Percentiles rank a stretch among this genome's conserved stretches.
These are phyloP conservation scores for Staurois parvus DNA, from an alignment of 2,797 vertebrate species.

Conservation along the genomic window DNA sequence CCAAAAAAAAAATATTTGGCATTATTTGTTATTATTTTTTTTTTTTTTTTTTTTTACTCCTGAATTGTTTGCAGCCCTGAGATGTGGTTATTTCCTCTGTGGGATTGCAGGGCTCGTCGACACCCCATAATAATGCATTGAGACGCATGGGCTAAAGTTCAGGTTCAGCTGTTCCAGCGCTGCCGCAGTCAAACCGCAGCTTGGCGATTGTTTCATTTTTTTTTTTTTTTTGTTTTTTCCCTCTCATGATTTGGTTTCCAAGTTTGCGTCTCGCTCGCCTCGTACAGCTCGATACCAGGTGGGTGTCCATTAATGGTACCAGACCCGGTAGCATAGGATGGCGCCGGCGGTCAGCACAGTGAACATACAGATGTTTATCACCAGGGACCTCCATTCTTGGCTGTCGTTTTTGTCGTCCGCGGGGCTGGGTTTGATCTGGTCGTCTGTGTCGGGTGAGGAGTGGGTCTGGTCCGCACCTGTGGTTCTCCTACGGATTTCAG, in stretches of 20 bases:
- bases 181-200: conserved; percentile 66
- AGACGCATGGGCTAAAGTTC: conserved; percentile 70
- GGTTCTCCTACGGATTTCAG: conserved; percentile 81
- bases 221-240: not conserved
- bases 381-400: conserved; percentile 84
- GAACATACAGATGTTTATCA: conserved; percentile 89
- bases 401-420: conserved; percentile 68
- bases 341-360: conserved; percentile 87
- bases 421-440: conserved; percentile 60
- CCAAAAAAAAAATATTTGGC: conserved; percentile 77
- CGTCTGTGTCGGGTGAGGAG: conserved; percentile 64
- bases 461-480: conserved; percentile 60
- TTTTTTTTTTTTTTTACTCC: conserved; percentile 74
- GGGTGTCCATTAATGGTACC: conserved; percentile 85
- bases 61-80: conserved; percentile 85
- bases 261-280: conserved; percentile 45
- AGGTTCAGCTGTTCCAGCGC: conserved; percentile 71
- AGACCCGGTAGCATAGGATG: conserved; percentile 92
- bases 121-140: conserved; percentile 76
- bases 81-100: conserved; percentile 78
- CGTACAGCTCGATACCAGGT: conserved; percentile 23
- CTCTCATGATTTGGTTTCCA: conserved; percentile 48
- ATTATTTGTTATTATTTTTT: conserved; percentile 73
- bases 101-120: conserved; percentile 78
- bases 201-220: conserved; percentile 39